These are phyloP conservation scores for Panopea generosa DNA, from an alignment of 2,888 invertebrate genomes.

Conservation along the genomic window DNA sequence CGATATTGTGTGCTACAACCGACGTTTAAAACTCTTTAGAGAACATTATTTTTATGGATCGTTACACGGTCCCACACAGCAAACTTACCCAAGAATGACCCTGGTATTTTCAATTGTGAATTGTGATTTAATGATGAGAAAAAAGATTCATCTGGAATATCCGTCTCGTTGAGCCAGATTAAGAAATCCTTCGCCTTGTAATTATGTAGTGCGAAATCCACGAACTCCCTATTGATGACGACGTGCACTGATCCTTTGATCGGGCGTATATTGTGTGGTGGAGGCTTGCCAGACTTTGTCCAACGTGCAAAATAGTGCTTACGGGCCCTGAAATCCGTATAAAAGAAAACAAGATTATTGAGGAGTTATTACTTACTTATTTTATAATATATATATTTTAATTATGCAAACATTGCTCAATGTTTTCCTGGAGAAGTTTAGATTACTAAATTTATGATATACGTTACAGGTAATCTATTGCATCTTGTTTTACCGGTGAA, in stretches of 20 bases:
- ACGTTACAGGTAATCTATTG: no score
- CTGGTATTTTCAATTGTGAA: slow-evolving; percentile 17
- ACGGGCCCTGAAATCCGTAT: slow-evolving; percentile 18
- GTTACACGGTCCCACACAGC: no score
- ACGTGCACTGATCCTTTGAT: slow-evolving; percentile 33
- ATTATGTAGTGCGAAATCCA: slow-evolving; percentile 28
- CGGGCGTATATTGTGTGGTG: slow-evolving; percentile 27
- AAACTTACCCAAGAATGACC: slow-evolving; percentile 28
- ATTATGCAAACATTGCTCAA: no score
- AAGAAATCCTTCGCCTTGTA: slow-evolving; percentile 14
- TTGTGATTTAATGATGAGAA: slow-evolving; percentile 35
- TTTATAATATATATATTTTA: no score
- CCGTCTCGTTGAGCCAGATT: slow-evolving; percentile 17
- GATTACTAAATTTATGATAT: no score
- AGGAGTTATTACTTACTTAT: no score
- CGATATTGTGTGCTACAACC: no score
- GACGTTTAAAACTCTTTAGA: no score
- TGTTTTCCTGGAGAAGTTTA: no score
- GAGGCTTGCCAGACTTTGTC: slow-evolving; percentile 17
- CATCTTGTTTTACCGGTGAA: no score
- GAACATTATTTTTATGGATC: no score
- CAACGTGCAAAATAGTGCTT: slow-evolving; percentile 22
- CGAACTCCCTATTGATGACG: slow-evolving; percentile 29
- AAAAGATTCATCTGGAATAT: slow-evolving; percentile 30
- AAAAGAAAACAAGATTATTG: no score